These are phyloP conservation scores for Herpailurus yagouaroundi DNA, from an alignment of 2,113 vertebrate genomes.

Conservation along the genomic window DNA sequence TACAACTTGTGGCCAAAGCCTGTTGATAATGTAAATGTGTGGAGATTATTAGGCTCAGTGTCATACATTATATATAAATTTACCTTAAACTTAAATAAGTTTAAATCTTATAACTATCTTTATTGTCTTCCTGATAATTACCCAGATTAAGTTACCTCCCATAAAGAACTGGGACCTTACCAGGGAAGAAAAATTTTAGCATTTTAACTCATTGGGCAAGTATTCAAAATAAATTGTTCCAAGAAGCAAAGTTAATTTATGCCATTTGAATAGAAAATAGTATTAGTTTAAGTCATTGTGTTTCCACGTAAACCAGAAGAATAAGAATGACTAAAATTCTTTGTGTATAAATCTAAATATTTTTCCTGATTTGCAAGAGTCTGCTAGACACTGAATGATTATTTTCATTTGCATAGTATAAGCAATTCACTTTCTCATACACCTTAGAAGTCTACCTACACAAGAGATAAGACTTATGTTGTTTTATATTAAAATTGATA, in stretches of 20 bases:
- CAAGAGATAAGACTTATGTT: constrained; percentile 77
- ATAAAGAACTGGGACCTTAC: constrained; percentile 26
- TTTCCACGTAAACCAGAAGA: constrained; percentile 70
- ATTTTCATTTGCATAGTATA: constrained; percentile 79
- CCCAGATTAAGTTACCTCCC: constrained; percentile 8
- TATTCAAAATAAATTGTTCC: constrained; percentile 64
- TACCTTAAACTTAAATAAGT: constrained; percentile 39
- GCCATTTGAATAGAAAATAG: constrained; percentile 67
- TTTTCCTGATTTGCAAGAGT: constrained; percentile 76
- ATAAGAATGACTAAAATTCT: constrained; percentile 70
- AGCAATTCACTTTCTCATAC: constrained; percentile 77
- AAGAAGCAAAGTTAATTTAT: constrained; percentile 71
- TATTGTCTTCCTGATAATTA: not conserved
- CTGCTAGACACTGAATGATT: constrained; percentile 80
- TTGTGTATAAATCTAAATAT: constrained; percentile 72
- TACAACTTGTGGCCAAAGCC: not conserved
- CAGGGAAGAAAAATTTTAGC: constrained; percentile 50
- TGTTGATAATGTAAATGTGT: not conserved
- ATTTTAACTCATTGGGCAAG: constrained; percentile 64
- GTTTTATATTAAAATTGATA: constrained; percentile 80
- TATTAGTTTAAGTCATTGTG: constrained; percentile 69
- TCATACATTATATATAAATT: not conserved
- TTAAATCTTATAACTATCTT: constrained; percentile 10
- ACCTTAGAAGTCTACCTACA: constrained; percentile 79
- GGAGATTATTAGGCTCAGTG: not conserved